Evolutionary conservation across 1,140 invertebrate genomes (phyloP).

Genomic region (Pogonomyrmex californicus): DNA sequence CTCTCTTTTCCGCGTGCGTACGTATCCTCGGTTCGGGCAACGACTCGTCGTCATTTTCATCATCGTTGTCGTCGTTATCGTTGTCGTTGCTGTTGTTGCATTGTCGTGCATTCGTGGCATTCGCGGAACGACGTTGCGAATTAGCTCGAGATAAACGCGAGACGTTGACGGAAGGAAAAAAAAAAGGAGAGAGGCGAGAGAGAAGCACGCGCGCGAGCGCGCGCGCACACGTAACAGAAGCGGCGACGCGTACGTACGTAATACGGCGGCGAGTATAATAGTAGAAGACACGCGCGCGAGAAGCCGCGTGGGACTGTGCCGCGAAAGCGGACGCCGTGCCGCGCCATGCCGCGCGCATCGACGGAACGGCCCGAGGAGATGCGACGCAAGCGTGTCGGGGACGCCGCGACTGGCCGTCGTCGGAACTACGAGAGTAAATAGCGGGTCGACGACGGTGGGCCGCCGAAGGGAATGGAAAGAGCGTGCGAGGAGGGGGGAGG

Average conservation of each 20-base stretch:
- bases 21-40: conserved; percentile 21
- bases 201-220: background rate
- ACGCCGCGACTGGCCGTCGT: conserved; percentile 70
- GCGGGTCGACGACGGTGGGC: conserved; percentile 63
- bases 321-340: conserved; percentile 52
- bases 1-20: background rate
- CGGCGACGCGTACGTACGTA: conserved; percentile 26
- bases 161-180: background rate
- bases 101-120: conserved; percentile 8
- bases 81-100: background rate
- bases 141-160: conserved; percentile 1
- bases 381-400: conserved; percentile 59
- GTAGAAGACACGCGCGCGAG: conserved; percentile 66
- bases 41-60: conserved; percentile 23
- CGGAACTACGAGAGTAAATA: conserved; percentile 76
- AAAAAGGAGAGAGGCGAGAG: background rate
- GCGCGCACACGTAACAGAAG: background rate
- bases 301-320: conserved; percentile 74
- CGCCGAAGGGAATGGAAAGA: background rate
- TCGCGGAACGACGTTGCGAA: conserved; percentile 29
- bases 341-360: conserved; percentile 44
- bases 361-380: conserved; percentile 62
- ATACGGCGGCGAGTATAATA: conserved; percentile 42
- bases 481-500: background rate
- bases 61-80: background rate